A percentile compares a stretch with the other conserved stretches of the same genome.
Evolutionary conservation across 1,140 invertebrate genomes (phyloP).

Genomic region (Apis mellifera): Amel_HAv3.1 CM009941.2:3255001-3255500

Average conservation of each 20-base stretch:
- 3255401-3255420: not conserved
- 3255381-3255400: not conserved
- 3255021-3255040: conserved; percentile 58
- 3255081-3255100: conserved; percentile 52
- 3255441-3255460: conserved; percentile 38
- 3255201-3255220: conserved; percentile 66
- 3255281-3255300: conserved; percentile 30
- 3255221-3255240: conserved; percentile 47
- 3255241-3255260: conserved; percentile 56
- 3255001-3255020: conserved; percentile 16
- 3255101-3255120: no score
- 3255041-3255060: conserved; percentile 62
- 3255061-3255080: conserved; percentile 43
- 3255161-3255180: conserved; percentile 59
- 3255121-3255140: not conserved
- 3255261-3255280: conserved; percentile 56
- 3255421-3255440: conserved; percentile 15
- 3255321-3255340: conserved; percentile 19
- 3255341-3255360: conserved; percentile 17
- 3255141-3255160: conserved; percentile 62
- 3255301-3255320: conserved; percentile 48
- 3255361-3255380: not conserved
- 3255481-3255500: conserved; percentile 22
- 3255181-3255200: conserved; percentile 73
- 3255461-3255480: conserved; percentile 62